Evolutionary conservation across 2,797 vertebrate genomes (phyloP).

Genomic region (Decapterus maruadsi): DNA sequence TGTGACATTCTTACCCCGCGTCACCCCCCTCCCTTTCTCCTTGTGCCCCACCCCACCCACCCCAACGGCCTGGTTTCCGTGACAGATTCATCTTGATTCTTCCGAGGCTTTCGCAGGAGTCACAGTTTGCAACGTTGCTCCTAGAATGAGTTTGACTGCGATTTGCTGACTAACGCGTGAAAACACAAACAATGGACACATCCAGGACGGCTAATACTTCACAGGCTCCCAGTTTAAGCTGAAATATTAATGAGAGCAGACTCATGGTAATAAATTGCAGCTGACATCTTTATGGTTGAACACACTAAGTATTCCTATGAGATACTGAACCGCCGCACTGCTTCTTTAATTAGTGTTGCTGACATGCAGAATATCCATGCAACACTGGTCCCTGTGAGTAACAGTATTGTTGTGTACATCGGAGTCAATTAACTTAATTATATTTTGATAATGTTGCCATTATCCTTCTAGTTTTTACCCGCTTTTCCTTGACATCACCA

Average conservation of each 20-base stretch:
- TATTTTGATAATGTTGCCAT: background rate
- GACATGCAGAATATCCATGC: slow-evolving; percentile 1
- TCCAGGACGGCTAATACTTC: background rate
- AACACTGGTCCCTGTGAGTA: background rate
- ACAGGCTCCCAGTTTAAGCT: background rate
- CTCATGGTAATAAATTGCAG: slow-evolving; percentile 45
- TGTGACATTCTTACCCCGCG: slow-evolving; percentile 4
- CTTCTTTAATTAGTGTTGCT: slow-evolving; percentile 8
- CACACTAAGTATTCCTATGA: slow-evolving; percentile 22
- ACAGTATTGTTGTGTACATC: background rate
- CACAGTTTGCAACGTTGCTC: background rate
- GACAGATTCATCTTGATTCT: slow-evolving; percentile 19
- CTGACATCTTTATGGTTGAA: slow-evolving; percentile 31
- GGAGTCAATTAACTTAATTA: background rate
- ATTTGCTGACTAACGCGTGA: background rate
- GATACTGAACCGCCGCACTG: slow-evolving; percentile 2
- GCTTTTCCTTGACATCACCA: background rate
- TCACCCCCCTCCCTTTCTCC: no score
- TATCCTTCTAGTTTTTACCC: background rate
- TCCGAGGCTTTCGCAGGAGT: slow-evolving; percentile 14
- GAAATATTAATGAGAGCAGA: slow-evolving; percentile 44
- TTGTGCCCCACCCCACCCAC: background rate
- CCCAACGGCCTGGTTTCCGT: slow-evolving; percentile 10
- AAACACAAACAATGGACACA: background rate
- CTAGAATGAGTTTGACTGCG: background rate